Percentiles rank a stretch among this genome's conserved stretches.
phyloP scores from a whole-genome alignment of 2,113 vertebrate species.

The Pelusios castaneus region DNA sequence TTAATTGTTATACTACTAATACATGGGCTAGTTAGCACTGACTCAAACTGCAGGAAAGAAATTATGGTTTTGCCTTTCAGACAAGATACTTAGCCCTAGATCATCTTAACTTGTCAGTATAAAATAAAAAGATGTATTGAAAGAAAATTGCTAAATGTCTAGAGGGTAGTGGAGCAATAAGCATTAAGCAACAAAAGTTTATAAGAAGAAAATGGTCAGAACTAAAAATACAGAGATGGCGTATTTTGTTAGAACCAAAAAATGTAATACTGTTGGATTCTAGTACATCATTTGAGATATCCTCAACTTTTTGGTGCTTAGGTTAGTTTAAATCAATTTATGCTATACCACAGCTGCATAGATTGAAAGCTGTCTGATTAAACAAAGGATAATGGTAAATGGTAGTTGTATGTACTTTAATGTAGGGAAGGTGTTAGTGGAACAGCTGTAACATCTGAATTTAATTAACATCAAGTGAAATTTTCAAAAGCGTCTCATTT shows the following conservation, averaged over 20 bases:
- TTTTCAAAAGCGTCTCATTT: neutral
- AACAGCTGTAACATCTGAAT: neutral
- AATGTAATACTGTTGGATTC: neutral
- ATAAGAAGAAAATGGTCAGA: neutral
- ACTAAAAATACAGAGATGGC: neutral
- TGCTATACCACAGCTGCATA: neutral
- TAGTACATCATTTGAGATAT: neutral
- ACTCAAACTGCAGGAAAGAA: neutral
- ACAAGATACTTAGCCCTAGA: neutral
- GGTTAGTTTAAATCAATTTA: neutral
- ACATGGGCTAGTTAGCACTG: neutral
- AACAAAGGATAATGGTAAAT: neutral
- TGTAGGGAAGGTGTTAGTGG: neutral
- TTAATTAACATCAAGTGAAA: neutral
- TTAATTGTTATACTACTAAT: slow-evolving; percentile 22
- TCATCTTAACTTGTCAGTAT: slow-evolving; percentile 1
- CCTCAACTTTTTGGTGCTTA: neutral
- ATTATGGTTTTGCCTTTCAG: neutral
- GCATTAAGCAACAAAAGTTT: neutral
- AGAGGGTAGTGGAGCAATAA: neutral
- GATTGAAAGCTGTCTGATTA: neutral
- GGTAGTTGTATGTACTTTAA: neutral
- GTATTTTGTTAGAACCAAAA: neutral
- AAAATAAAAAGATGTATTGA: slow-evolving; percentile 6
- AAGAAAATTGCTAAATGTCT: neutral